Evolutionary conservation across 1,140 invertebrate species (phyloP).

Genomic region (Bombus polaris): DNA sequence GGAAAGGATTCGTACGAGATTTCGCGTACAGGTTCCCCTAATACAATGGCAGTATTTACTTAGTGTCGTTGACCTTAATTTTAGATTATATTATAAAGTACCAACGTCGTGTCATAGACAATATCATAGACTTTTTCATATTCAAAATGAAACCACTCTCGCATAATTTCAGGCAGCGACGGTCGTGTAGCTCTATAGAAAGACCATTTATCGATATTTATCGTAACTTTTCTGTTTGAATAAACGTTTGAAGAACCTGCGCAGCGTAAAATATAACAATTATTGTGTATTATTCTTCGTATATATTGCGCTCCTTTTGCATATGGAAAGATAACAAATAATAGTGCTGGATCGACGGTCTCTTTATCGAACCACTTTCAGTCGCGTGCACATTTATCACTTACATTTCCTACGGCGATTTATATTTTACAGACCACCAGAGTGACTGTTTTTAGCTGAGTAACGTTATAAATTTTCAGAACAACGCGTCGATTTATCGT

Average conservation of each 20-base stretch:
- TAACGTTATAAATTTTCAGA: constrained; percentile 50
- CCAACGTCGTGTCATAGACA: constrained; percentile 48
- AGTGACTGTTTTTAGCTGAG: constrained; percentile 42
- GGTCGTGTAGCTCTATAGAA: neutral
- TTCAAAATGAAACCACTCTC: constrained; percentile 27
- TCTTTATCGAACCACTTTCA: constrained; percentile 34
- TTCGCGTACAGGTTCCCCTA: constrained; percentile 38
- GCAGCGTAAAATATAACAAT: neutral
- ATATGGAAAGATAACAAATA: neutral
- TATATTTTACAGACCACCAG: constrained; percentile 54
- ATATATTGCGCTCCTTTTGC: neutral
- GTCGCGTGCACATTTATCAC: constrained; percentile 46
- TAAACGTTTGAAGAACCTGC: neutral
- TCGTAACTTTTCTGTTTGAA: neutral
- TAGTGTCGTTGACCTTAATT: constrained; percentile 44
- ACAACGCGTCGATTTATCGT: constrained; percentile 47
- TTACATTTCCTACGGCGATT: constrained; percentile 50
- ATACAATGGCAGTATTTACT: constrained; percentile 60
- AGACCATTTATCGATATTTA: neutral
- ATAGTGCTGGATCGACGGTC: neutral
- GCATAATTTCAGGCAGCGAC: neutral
- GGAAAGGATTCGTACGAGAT: constrained; percentile 12
- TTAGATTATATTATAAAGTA: constrained; percentile 48
- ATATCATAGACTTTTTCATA: constrained; percentile 55
- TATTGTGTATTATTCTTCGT: neutral